Evolutionary conservation across 53 echinoderm and acorn worm species (phyloP).

Genomic region (Holothuria scabra): DNA sequence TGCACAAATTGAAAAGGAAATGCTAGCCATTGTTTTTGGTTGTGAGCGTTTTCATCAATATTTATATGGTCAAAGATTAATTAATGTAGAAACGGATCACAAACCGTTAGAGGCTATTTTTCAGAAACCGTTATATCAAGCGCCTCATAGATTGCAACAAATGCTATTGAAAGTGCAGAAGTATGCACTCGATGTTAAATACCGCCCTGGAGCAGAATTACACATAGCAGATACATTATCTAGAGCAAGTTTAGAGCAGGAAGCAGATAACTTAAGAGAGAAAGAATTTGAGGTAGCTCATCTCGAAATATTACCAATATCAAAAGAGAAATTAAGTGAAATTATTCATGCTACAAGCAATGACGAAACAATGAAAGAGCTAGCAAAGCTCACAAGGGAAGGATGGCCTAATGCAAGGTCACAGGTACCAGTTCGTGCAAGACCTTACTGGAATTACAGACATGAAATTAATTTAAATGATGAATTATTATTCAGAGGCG

Average conservation of each 20-base stretch:
- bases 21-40: no score
- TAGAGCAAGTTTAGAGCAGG: no score
- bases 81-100: no score
- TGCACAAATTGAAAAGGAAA: no score
- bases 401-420: constrained; percentile 38
- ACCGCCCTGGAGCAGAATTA: constrained; percentile 47
- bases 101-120: no score
- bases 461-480: constrained; percentile 55
- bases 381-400: background rate
- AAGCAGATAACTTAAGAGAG: no score
- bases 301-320: no score
- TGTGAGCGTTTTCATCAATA: no score
- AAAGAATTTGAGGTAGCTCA: no score
- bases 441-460: constrained; percentile 53
- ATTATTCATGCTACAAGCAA: constrained; percentile 14
- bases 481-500: constrained; percentile 36
- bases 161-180: constrained; percentile 59
- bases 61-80: no score
- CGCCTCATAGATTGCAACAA: constrained; percentile 49
- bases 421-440: background rate
- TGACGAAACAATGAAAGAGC: constrained; percentile 12
- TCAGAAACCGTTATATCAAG: no score
- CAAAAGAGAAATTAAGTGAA: no score
- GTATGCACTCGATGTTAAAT: constrained; percentile 37
- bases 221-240: constrained; percentile 45